Base-by-base conservation (phyloP, 2,888 invertebrate genomes). In the Cremastinae sp. region DNA sequence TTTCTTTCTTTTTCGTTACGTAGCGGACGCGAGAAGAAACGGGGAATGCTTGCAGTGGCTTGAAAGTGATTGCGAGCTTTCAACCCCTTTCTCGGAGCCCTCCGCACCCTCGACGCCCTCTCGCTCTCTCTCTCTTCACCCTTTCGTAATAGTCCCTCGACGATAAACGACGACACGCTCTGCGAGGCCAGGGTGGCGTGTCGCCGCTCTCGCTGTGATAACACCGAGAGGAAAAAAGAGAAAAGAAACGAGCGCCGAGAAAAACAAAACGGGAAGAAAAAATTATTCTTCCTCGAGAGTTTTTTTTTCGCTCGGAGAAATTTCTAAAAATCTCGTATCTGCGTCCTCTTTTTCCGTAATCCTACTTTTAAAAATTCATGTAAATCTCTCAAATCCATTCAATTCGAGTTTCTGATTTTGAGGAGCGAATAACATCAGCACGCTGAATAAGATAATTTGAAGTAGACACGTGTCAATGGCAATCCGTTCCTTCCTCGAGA, bases 141-240 rank as follows among this genome's bases (percentile, higher is more conserved):
- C 49, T 14, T 37, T 39, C 16, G 35, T 39, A 49, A 56, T 71
- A 74, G 62, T 62, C 58, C 39, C 39, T 45, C 68, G 53, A 78
- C 66, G 74, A 78, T 74, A 70, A 74, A 77, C 77, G 77, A 62
- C 71, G 74, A 71, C 74, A 62, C 66, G 70, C 77, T 73, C 41
- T 47, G 39, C 47, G 47, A 39, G 56, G 55, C 39, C 45, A 37
- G 49, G 70, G 47, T 74, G 62, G 74, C 74, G 74, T 74, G 68
- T 71, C 68, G 62, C 78, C 56, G 35, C 55, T 55, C 56, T 49
- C 45, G n/a, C 70, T 37, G 56, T 74, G 74, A 74, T 71, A 71
- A 74, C 51, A 37, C 73, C 45, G 18, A 9, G 45, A 39, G 10
- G 43, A 18, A 47, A 16, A 45, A 22, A 56, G 56, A 65, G 56